Evolutionary conservation across 2,888 invertebrate genomes (phyloP).

Genomic region (Harmothoe impar): DNA sequence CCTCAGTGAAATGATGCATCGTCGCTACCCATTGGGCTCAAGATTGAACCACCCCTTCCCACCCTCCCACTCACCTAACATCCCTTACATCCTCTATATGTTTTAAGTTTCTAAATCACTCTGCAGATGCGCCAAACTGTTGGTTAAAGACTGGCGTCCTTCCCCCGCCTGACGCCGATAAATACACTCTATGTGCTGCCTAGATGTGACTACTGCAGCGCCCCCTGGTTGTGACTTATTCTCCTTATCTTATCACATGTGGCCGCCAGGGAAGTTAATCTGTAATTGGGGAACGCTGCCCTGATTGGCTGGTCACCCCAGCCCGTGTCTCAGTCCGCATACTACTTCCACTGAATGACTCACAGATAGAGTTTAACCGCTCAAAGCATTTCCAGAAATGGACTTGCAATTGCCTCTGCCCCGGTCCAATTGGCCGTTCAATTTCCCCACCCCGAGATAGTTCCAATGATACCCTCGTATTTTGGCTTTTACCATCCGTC

Average conservation of each 20-base stretch:
- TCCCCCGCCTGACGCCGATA: no score
- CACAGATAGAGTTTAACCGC: slow-evolving; percentile 51
- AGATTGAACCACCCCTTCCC: no score
- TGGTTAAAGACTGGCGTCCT: no score
- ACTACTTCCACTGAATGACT: slow-evolving; percentile 15
- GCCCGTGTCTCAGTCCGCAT: not conserved
- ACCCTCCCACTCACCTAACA: no score
- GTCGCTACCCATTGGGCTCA: no score
- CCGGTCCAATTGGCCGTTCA: slow-evolving; percentile 31
- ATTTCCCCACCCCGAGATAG: not conserved
- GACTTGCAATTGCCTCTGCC: slow-evolving; percentile 31
- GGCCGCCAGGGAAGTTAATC: not conserved
- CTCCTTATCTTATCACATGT: slow-evolving; percentile 36
- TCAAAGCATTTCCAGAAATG: slow-evolving; percentile 5
- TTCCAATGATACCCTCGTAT: slow-evolving; percentile 10
- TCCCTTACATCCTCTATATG: no score
- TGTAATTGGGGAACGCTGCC: not conserved
- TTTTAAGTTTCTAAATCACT: no score
- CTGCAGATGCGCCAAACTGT: no score
- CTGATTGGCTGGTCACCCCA: slow-evolving; percentile 29
- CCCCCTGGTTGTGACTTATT: not conserved
- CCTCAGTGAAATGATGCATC: no score
- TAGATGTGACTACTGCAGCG: no score
- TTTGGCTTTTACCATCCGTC: not conserved
- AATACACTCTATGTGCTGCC: no score